A percentile compares a stretch with the other conserved stretches of the same genome.
phyloP scores from a whole-genome alignment of 2,113 vertebrate species.

The Rissa tridactyla region DNA sequence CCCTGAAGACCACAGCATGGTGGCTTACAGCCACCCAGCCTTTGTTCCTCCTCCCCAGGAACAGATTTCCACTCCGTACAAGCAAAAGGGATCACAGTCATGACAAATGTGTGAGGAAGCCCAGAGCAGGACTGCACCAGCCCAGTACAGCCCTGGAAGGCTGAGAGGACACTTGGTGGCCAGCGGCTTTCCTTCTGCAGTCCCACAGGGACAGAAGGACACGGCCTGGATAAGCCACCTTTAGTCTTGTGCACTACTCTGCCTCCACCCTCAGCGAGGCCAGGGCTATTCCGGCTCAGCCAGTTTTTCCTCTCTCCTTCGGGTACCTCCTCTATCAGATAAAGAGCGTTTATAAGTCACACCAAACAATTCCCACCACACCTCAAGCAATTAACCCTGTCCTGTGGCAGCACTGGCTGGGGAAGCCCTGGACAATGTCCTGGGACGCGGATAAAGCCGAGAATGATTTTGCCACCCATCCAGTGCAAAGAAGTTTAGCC shows the following conservation, averaged over 20 bases:
- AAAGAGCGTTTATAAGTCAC: background rate
- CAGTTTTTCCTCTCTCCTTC: background rate
- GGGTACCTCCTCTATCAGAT: background rate
- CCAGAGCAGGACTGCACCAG: background rate
- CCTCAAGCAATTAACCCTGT: background rate
- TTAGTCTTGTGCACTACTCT: background rate
- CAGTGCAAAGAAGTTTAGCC: background rate
- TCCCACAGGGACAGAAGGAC: background rate
- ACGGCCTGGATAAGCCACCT: fast-evolving
- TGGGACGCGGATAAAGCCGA: background rate
- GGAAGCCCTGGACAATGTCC: background rate
- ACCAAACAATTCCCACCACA: background rate
- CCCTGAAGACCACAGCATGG: background rate
- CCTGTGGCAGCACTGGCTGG: fast-evolving
- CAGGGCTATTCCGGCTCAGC: background rate
- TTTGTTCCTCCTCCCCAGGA: background rate
- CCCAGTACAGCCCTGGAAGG: background rate
- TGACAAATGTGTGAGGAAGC: background rate
- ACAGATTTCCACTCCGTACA: background rate
- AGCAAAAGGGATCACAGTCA: background rate
- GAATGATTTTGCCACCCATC: background rate
- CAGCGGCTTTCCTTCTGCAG: background rate
- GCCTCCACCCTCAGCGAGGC: background rate
- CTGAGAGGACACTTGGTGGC: background rate
- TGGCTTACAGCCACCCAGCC: background rate